Percentiles rank a stretch among this genome's conserved stretches.
Evolutionary conservation across 2,888 invertebrate species (phyloP).

Genomic region (Cylloceria caligata): DNA sequence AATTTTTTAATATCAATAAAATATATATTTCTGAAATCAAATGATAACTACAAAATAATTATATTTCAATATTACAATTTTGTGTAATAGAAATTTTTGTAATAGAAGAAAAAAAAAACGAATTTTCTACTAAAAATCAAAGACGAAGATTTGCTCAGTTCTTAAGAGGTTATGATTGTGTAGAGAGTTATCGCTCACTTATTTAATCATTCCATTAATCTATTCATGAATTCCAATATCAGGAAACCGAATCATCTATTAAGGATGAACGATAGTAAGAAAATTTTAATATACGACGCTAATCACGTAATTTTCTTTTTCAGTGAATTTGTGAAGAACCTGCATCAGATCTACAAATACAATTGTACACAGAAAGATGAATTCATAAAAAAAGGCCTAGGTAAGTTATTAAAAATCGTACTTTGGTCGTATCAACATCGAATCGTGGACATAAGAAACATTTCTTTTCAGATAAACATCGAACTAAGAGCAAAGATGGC

Average conservation of each 20-base stretch:
- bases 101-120: no score
- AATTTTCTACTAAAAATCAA: no score
- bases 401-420: conserved; percentile 86
- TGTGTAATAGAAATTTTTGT: background rate
- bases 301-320: conserved; percentile 32
- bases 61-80: background rate
- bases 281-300: background rate
- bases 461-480: conserved; percentile 86
- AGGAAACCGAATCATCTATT: background rate
- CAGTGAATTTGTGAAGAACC: conserved; percentile 92
- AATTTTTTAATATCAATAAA: no score
- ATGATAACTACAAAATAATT: no score
- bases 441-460: background rate
- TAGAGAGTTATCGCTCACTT: background rate
- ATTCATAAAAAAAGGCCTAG: conserved; percentile 92
- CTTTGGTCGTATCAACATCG: background rate
- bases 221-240: background rate
- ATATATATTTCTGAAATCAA: no score
- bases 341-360: conserved; percentile 90
- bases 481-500: conserved; percentile 87
- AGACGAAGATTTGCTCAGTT: background rate
- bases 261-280: background rate
- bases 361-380: conserved; percentile 92
- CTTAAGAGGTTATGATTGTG: background rate
- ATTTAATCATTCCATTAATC: background rate